Evolutionary conservation across 2,888 invertebrate species (phyloP).

Genomic region (Lordiphosa fenestrarum): DNA sequence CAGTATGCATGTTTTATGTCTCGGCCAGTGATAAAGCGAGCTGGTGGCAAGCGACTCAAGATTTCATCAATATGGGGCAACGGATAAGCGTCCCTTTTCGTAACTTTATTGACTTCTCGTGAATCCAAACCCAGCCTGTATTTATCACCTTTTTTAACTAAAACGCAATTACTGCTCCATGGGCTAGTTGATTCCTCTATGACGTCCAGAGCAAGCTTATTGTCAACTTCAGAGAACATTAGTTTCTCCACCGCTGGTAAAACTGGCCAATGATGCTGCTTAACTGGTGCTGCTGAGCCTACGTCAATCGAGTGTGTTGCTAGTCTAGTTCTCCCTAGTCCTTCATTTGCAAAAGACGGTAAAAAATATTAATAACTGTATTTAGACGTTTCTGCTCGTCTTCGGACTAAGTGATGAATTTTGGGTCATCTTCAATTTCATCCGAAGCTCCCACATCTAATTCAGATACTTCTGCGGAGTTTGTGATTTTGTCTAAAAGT

Average conservation of each 20-base stretch:
- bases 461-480: no score
- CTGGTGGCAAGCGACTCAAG: conserved; percentile 8
- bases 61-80: conserved; percentile 34
- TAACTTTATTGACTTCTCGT: conserved; percentile 3
- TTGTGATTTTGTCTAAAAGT: background rate
- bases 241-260: conserved; percentile 3
- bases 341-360: background rate
- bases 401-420: no score
- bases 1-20: conserved; percentile 1
- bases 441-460: no score
- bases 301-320: background rate
- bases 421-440: no score
- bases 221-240: conserved; percentile 54
- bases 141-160: conserved; percentile 51
- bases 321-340: conserved; percentile 1
- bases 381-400: background rate
- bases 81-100: conserved; percentile 40
- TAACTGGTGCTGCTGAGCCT: background rate
- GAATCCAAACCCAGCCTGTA: conserved; percentile 60
- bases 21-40: background rate
- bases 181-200: conserved; percentile 61
- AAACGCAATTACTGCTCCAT: conserved; percentile 64
- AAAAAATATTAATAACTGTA: background rate
- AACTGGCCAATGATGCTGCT: conserved; percentile 11
- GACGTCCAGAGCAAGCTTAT: conserved; percentile 60